phyloP scores from a whole-genome alignment of 1,140 invertebrate species.

The Drosophila baimaii region DNA sequence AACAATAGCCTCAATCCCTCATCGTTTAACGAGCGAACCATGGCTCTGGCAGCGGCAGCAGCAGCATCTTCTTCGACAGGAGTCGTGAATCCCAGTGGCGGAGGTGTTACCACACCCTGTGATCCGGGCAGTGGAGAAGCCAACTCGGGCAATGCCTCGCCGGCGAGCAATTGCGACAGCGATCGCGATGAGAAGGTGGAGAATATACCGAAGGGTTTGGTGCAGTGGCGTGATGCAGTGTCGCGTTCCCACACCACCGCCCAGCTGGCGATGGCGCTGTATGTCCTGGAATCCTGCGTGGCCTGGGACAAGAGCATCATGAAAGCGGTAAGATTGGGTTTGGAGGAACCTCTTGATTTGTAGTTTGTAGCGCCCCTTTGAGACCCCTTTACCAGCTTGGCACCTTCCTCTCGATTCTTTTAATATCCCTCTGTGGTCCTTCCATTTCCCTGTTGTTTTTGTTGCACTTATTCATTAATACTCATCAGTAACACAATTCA shows the following conservation, averaged over 20 bases:
- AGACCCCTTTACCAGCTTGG: constrained; percentile 15
- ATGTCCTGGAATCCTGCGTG: constrained; percentile 95
- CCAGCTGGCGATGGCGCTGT: constrained; percentile 95
- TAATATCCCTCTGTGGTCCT: constrained; percentile 7
- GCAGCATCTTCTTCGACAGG: constrained; percentile 42
- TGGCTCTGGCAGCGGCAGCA: constrained; percentile 76
- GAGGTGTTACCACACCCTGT: constrained; percentile 3
- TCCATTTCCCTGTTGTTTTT: constrained; percentile 30
- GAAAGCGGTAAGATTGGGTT: constrained; percentile 93
- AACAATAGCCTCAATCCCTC: constrained; percentile 66
- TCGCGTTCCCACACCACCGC: constrained; percentile 92
- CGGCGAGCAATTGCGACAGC: constrained; percentile 78
- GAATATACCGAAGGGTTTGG: constrained; percentile 88
- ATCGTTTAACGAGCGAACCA: constrained; percentile 76
- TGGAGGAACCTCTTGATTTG: constrained; percentile 1
- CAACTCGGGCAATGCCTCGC: constrained; percentile 76
- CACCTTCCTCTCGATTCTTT: constrained; percentile 9
- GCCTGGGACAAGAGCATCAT: constrained; percentile 99
- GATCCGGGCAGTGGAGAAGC: constrained; percentile 43
- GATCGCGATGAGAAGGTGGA: constrained; percentile 83
- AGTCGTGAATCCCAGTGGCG: not conserved
- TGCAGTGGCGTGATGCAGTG: constrained; percentile 95
- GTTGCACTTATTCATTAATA: constrained; percentile 14
- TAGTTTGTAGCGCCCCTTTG: not conserved
- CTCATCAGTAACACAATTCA: not conserved